These are phyloP conservation scores for Meriones unguiculatus DNA, from an alignment of 2,113 vertebrate genomes.

Conservation along the genomic window DNA sequence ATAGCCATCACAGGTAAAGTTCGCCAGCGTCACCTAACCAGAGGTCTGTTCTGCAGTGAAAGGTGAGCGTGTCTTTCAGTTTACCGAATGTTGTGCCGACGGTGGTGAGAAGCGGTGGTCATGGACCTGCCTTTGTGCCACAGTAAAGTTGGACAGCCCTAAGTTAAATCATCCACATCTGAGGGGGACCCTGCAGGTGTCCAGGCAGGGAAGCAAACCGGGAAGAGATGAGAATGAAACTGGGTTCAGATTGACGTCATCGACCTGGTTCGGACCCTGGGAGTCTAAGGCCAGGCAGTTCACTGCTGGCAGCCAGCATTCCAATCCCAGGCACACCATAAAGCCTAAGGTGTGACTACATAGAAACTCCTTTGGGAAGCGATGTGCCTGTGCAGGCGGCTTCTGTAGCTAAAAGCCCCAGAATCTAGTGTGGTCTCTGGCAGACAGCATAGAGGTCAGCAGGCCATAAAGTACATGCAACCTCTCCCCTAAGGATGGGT, in stretches of 20 bases:
- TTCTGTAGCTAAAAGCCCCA: neutral
- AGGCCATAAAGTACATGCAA: neutral
- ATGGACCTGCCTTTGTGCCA: neutral
- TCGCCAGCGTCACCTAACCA: neutral
- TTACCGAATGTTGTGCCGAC: neutral
- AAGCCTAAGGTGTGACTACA: neutral
- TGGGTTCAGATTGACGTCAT: neutral
- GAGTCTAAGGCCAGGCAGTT: neutral
- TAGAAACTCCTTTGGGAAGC: neutral
- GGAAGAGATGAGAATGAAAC: neutral
- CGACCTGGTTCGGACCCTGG: neutral
- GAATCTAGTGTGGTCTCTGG: neutral
- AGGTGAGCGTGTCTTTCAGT: neutral
- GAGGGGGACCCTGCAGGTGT: neutral
- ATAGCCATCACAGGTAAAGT: neutral
- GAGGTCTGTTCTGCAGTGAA: neutral
- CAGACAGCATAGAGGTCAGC: neutral
- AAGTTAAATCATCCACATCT: neutral
- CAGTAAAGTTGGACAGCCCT: neutral
- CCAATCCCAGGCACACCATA: neutral
- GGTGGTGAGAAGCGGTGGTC: too few species aligned
- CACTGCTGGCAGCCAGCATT: neutral
- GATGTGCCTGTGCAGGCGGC: too few species aligned
- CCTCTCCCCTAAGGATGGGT: neutral
- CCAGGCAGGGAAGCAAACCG: neutral